Percentiles rank a stretch among this genome's conserved stretches.
Evolutionary conservation across 2,888 invertebrate species (phyloP).

Genomic region (Aporophyla nigra): DNA sequence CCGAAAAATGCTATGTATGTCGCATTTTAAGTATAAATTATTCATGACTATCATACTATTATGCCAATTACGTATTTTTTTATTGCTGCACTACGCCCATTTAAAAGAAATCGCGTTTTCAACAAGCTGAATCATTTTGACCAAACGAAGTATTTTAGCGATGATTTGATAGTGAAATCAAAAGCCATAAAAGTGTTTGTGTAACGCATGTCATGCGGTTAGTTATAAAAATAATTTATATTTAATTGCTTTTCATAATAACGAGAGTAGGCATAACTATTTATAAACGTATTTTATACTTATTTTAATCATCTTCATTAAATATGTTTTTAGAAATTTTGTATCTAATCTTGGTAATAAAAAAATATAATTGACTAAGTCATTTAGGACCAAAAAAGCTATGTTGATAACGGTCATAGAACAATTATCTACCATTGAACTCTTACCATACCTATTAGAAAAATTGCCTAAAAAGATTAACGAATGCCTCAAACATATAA

Average conservation of each 20-base stretch:
- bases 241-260: conserved; percentile 15
- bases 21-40: conserved; percentile 4
- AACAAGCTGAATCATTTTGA: conserved; percentile 13
- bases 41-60: conserved; percentile 1
- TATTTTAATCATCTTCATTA: neutral
- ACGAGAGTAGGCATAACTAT: neutral
- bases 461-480: conserved; percentile 7
- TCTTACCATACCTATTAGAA: neutral
- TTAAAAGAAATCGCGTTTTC: conserved; percentile 34
- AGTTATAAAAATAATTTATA: conserved; percentile 11
- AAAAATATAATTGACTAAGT: neutral
- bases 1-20: neutral
- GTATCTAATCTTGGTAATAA: neutral
- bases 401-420: neutral
- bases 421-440: neutral
- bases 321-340: neutral
- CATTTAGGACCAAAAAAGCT: conserved; percentile 9
- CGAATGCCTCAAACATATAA: neutral
- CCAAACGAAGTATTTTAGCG: neutral
- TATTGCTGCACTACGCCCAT: neutral
- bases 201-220: conserved; percentile 35
- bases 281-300: neutral
- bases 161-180: conserved; percentile 26
- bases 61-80: conserved; percentile 14
- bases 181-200: neutral